Base-by-base conservation (phyloP, 2,888 invertebrate genomes). In the Marronus borbonicus region DNA sequence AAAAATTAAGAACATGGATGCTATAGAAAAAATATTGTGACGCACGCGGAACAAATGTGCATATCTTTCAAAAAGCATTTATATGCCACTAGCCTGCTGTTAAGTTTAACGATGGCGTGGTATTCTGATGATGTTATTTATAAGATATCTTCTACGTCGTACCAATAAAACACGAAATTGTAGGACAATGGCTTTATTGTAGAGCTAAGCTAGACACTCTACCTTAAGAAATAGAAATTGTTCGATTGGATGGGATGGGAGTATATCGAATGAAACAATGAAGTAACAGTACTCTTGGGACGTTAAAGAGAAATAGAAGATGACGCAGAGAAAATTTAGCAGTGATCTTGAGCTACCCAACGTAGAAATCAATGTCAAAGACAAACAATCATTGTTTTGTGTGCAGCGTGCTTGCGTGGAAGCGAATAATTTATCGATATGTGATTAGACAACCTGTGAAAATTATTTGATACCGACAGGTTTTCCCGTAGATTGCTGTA, bases 141-240 rank as follows among this genome's bases (percentile, higher is more conserved):
- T 66, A 20, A 66, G 39, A 44, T 17, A 66, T 36, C 65, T 39
- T n/a, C 65, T 4, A 12, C 39, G 65, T 44, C 39, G 44, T 20
- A 17, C 5, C 65, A 66, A 66, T 74, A 74, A 74, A 39, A 60
- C 39, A 74, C 28, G 44, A 76, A 76, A 76, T 68, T 76, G 68
- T 31, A 39, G 52, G 31, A 76, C 76, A 76, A 76, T 66, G 66
- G 39, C n/a, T 17, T n/a, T 36, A 24, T 74, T 74, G 74, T 74
- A 17, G 17, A 50, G 49, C 44, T 12, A 49, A 24, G 68, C 52
- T 44, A 31, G 24, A 31, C 39, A 36, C 14, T 50, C 31, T 55
- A 36, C 39, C 39, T 17, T 58, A 58, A 74, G 36, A 55, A 39
- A 66, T 44, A 66, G 20, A 12, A 66, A 66, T 64, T 64, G 17